Evolutionary conservation across 2,888 invertebrate species (phyloP).

Genomic region (Pristionchus arcanus): DNA sequence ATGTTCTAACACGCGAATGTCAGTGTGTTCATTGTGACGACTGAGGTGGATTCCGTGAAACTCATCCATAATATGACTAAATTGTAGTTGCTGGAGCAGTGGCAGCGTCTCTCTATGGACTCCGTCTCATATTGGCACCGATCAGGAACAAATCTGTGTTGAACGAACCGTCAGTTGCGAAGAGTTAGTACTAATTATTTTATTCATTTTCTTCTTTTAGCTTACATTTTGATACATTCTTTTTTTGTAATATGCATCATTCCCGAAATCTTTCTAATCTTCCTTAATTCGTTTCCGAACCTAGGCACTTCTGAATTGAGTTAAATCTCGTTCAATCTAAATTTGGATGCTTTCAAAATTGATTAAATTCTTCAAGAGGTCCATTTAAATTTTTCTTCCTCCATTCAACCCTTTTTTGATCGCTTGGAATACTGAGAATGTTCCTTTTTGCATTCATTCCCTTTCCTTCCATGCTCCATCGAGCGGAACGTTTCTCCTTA

Average conservation of each 20-base stretch:
- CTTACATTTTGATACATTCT: neutral
- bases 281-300: too few relatives aligned
- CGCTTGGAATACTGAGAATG: neutral
- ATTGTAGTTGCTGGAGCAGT: neutral
- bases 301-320: too few relatives aligned
- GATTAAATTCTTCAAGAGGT: neutral
- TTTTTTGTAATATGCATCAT: neutral
- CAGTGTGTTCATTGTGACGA: neutral
- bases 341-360: too few relatives aligned
- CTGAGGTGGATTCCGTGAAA: neutral
- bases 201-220: neutral
- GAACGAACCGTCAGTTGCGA: conserved; percentile 26
- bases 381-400: neutral
- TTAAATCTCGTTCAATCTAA: too few relatives aligned
- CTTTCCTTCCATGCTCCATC: neutral
- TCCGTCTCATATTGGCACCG: neutral
- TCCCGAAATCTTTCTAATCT: too few relatives aligned
- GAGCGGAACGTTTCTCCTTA: neutral
- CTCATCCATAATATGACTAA: neutral
- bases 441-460: neutral
- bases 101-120: conserved; percentile 2
- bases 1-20: neutral
- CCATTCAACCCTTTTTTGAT: neutral
- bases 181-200: conserved; percentile 17
- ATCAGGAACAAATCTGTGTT: conserved; percentile 34